Percentiles rank a stretch among this genome's conserved stretches.
These are phyloP conservation scores for Gymnarchus niloticus DNA, from an alignment of 2,113 vertebrate species.

Conservation along the genomic window DNA sequence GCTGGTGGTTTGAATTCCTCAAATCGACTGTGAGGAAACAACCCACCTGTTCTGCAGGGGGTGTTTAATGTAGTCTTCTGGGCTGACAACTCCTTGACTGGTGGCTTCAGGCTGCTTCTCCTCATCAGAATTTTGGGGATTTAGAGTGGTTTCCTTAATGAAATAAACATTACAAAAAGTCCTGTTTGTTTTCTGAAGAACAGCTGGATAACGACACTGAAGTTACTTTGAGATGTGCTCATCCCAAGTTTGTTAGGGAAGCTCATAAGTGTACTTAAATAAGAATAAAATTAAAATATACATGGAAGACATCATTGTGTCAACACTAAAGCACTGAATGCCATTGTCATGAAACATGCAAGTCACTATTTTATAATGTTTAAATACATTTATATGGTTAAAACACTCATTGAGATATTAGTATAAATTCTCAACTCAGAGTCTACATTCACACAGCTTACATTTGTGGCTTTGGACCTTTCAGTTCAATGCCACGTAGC, in stretches of 20 bases:
- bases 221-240: too few relatives aligned
- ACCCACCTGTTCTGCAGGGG: constrained; percentile 90
- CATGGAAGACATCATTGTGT: neutral
- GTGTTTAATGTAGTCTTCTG: constrained; percentile 90
- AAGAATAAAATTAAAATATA: neutral
- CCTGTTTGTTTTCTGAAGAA: neutral
- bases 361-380: too few relatives aligned
- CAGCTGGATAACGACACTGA: neutral
- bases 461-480: neutral
- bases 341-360: too few relatives aligned
- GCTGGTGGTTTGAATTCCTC: too few relatives aligned
- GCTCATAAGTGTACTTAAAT: neutral
- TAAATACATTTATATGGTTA: too few relatives aligned
- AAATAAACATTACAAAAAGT: neutral
- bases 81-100: constrained; percentile 73
- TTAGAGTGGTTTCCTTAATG: constrained; percentile 73
- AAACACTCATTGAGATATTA: too few relatives aligned
- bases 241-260: too few relatives aligned
- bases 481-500: neutral
- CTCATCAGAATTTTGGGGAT: constrained; percentile 74
- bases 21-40: neutral
- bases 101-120: constrained; percentile 65
- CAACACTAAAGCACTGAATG: too few relatives aligned
- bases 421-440: neutral
- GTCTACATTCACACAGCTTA: neutral